Evolutionary conservation across 2,797 vertebrate genomes (phyloP).

Genomic region (Poecilia wingei): DNA sequence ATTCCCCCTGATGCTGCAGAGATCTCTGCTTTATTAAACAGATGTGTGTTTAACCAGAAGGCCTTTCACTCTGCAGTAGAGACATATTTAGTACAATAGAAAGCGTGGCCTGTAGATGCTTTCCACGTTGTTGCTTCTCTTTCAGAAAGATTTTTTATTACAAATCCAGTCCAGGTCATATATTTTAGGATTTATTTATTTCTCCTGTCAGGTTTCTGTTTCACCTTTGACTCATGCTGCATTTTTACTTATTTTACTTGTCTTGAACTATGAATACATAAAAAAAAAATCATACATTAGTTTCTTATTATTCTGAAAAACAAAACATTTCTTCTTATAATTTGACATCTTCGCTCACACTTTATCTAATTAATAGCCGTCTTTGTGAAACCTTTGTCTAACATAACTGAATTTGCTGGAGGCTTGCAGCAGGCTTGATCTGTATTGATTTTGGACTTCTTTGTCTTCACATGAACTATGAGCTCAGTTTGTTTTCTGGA

Average conservation of each 20-base stretch:
- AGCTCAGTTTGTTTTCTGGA: not conserved
- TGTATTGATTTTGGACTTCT: not conserved
- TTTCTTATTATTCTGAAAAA: not conserved
- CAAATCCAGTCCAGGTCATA: not conserved
- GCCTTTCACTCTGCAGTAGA: conserved; percentile 11
- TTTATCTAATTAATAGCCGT: not conserved
- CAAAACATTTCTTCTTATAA: not conserved
- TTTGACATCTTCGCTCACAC: not conserved
- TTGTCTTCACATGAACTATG: conserved; percentile 1
- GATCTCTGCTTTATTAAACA: conserved; percentile 31
- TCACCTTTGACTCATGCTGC: not conserved
- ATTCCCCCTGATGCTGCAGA: conserved; percentile 16
- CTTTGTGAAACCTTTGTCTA: not conserved
- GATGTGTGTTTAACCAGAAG: conserved; percentile 23
- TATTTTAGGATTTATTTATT: not conserved
- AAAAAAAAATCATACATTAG: not conserved
- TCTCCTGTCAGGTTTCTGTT: not conserved
- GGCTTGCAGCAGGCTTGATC: not conserved
- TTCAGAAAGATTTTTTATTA: not conserved
- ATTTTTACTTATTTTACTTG: not conserved
- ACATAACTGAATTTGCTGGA: not conserved
- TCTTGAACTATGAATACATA: not conserved
- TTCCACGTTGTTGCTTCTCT: not conserved
- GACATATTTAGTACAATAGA: conserved; percentile 18
- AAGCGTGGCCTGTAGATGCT: conserved; percentile 3